These are phyloP conservation scores for Rhinopithecus roxellana DNA, from an alignment of 2,113 vertebrate genomes.

Conservation along the genomic window DNA sequence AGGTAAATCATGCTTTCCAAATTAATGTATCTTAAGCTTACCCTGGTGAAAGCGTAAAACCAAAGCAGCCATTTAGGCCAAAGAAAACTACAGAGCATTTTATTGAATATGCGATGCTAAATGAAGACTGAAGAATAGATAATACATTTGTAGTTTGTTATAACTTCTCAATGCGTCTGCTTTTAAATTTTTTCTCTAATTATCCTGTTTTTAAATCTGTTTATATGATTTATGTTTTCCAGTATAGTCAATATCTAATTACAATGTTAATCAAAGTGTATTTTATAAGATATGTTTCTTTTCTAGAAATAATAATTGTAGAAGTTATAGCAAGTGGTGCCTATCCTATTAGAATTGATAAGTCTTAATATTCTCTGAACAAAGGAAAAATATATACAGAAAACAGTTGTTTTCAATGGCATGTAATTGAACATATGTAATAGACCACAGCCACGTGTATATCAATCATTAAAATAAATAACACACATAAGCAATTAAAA, in stretches of 20 bases:
- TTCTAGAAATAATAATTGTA: background rate
- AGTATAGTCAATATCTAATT: constrained; percentile 69
- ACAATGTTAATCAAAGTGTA: constrained; percentile 32
- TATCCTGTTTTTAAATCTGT: constrained; percentile 59
- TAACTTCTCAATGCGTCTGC: constrained; percentile 59
- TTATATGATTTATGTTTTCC: constrained; percentile 53
- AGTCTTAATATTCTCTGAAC: background rate
- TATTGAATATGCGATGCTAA: constrained; percentile 58
- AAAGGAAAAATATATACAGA: background rate
- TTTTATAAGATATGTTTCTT: constrained; percentile 48
- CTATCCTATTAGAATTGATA: background rate
- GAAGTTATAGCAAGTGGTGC: background rate
- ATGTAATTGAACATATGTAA: too few species aligned
- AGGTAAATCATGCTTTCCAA: constrained; percentile 2
- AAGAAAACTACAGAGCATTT: constrained; percentile 20
- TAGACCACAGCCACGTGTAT: background rate
- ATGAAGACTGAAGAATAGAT: constrained; percentile 59
- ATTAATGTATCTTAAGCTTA: constrained; percentile 11
- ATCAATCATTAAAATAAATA: constrained; percentile 30
- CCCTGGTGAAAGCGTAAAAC: background rate
- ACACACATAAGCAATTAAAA: background rate
- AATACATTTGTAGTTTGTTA: constrained; percentile 64
- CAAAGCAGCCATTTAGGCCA: constrained; percentile 34
- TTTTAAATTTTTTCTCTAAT: constrained; percentile 73
- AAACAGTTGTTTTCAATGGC: too few species aligned